Base-by-base conservation (phyloP, 2,113 vertebrate genomes). In the Anthoscopus minutus region DNA sequence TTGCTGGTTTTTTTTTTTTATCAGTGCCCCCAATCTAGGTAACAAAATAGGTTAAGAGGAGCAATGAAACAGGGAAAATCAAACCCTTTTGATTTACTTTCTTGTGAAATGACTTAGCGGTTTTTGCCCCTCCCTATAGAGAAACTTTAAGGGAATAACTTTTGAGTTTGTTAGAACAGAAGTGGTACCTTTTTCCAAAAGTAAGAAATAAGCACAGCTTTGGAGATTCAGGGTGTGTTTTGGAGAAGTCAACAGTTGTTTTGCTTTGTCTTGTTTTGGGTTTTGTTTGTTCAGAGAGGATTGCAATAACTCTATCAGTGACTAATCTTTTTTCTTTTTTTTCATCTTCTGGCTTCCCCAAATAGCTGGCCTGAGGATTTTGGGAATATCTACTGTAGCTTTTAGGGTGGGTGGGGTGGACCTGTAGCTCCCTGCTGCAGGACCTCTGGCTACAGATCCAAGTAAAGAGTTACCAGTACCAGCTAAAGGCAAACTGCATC, bases 181-280 rank as follows among this genome's bases (percentile, higher is more conserved):
- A 97, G 96, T 96, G 96, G 96, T 97, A 97, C 97, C 97, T 97
- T 96, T 95, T 96, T 96, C 96, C 90, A 77, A 58, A 81, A 94
- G 28, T 82, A 81, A 96, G 82, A 83, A 94, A 84, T 78, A 95
- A 97, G 97, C 96, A 97, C 94, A 97, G 97, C 95, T 98, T 97
- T 97, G 97, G 97, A 98, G 96, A 96, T 97, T 97, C 98, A 98
- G 97, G 98, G 97, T 97, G 96, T n/a, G 7, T 95, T 96, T 95
- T 88, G 74, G 87, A 94, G 88, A 94, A 82, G 35, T 90, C 73
- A 74, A 13, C 54, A 79, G 22, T 58, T 57, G 50, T 35, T 72
- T 54, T 77, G 45, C 6, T 67, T 76, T 86, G 30, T 51, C 61
- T 51, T 71, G 27, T 11, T 85, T 66, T 16, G 15, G 15, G 2